Base-by-base conservation (phyloP, 2,888 invertebrate genomes). In the Spodoptera picta region DNA sequence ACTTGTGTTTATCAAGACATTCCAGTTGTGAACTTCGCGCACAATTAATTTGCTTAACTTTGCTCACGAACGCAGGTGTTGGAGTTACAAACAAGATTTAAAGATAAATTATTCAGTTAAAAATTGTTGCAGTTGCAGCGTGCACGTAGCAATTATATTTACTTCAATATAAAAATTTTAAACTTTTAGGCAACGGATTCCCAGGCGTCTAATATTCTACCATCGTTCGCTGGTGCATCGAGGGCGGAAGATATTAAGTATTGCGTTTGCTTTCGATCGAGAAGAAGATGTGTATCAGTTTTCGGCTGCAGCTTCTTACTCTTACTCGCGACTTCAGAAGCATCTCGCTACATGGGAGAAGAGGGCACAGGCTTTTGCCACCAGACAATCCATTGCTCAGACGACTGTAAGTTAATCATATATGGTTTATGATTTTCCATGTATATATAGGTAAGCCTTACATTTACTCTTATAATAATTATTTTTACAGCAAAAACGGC, bases 201-300 rank as follows among this genome's bases (percentile, higher is more conserved):
- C 97, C 0, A 96, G 97, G 70, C 96, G 97, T 49, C 95, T 98
- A 86, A 97, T 99, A 0, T 99, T 98, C 91, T 99, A 98, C 89
- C 98, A 99, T 92, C 96, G 97, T 76, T 99, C 99, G 1, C 95
- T 97, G 10, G 96, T 96, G 66, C 99, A 99, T 90, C 96, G 97
- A 77, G 97, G 98, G 63, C 97, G 99, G 79, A 98, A 98, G 89
- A 97, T 99, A 41, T 95, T 99, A 65, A 99, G 98, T 83, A 97
- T 99, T 87, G 97, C 98, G 0, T 99, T 99, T 88, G 97, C 97
- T 27, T 99, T 99, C 87, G 99, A 99, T 90, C 96, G 96, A 60
- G 99, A 99, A 87, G 98, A 98, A 79, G 99, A 99, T 83, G 96
- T 98, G 1, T 99, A 98, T 87, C 99, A 99, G 87, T 99, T 99